These are phyloP conservation scores for Scrobipalpa costella DNA, from an alignment of 2,888 invertebrate genomes.

Conservation along the genomic window DNA sequence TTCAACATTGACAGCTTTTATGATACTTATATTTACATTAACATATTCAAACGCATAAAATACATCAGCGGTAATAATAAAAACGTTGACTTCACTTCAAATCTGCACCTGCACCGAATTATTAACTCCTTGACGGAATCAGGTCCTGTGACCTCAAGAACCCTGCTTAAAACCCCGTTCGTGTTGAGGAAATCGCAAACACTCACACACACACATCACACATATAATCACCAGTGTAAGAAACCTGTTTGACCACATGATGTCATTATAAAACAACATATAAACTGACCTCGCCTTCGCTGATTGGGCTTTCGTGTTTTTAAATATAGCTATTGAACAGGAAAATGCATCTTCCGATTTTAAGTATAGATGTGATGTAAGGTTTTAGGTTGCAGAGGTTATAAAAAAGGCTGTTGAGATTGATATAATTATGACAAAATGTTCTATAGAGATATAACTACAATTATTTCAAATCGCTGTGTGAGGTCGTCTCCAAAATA, in stretches of 20 bases:
- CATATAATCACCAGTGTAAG: background rate
- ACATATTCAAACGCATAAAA: background rate
- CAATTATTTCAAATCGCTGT: no score
- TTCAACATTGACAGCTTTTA: no score
- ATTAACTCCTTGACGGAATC: conserved; percentile 17
- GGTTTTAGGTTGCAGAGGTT: background rate
- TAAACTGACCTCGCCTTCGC: background rate
- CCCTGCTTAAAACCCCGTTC: conserved; percentile 6
- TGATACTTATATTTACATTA: no score
- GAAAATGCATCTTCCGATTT: conserved; percentile 8
- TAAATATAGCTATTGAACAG: conserved; percentile 11
- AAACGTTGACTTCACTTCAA: background rate
- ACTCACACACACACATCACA: conserved; percentile 3
- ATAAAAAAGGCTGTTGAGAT: background rate
- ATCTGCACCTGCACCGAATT: background rate
- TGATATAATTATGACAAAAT: no score
- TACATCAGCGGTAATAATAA: background rate
- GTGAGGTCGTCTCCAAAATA: no score
- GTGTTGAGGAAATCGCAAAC: conserved; percentile 23
- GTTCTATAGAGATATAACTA: background rate
- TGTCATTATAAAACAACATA: conserved; percentile 25
- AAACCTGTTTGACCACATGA: conserved; percentile 26
- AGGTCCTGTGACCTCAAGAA: conserved; percentile 20
- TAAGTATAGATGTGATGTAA: background rate
- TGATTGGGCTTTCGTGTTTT: conserved; percentile 16